Base-by-base conservation (phyloP, 2,888 invertebrate species). In the Drymonia ruficornis region DNA sequence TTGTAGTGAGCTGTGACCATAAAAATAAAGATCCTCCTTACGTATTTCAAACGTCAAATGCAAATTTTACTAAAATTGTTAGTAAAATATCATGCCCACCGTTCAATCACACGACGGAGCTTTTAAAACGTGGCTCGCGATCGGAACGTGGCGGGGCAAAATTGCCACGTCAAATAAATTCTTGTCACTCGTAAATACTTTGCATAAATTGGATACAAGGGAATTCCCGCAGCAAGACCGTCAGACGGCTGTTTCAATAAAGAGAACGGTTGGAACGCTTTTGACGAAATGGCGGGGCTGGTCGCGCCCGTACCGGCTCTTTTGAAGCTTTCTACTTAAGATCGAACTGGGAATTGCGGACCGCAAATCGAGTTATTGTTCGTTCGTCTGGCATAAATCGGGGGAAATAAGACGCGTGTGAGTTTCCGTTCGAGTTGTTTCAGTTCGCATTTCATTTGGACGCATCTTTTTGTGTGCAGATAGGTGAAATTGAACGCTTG, bases 131-230 rank as follows among this genome's bases (percentile, higher is more conserved):
- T 72, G 72, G 65, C 74, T 65, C 63, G 56, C 51, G 63, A 71
- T 56, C 71, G 71, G 71, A 72, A 75, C 74, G 78, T 76, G 70
- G 74, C 60, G 72, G 67, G 76, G 77, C 81, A 83, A 85, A 85
- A 85, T 86, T 86, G 84, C 83, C 80, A 80, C 80, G 84, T 85
- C 88, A 84, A 87, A 89, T 87, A 87, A 87, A 89, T 87, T 88
- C 87, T 80, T 83, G 86, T 85, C 88, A 87, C 81, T 83, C 84
- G 87, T 86, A 87, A 89, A 90, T 87, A 87, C 87, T 90, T 89
- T 87, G 86, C 89, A 89, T 88, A 87, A 85, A 89, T 87, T 86
- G 86, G 84, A 87, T 86, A 75, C 83, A 72, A 78, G 78, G 80
- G 82, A 83, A 87, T 86, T 83, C 81, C 83, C 81, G 80, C 87